phyloP scores from a whole-genome alignment of 1,140 invertebrate species.

The Lepeophtheirus salmonis region DNA sequence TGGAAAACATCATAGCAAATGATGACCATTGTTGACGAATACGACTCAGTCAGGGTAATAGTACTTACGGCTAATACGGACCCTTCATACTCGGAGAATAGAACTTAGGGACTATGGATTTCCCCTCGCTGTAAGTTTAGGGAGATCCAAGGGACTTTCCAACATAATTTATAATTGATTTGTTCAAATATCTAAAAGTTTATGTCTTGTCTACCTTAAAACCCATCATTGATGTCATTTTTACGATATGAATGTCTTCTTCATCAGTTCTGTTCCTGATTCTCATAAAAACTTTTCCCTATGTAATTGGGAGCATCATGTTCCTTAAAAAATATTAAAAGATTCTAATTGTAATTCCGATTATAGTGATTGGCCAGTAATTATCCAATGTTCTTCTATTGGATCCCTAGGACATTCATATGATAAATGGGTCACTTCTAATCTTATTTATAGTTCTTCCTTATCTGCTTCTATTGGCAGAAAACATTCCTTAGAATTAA shows the following conservation, averaged over 20 bases:
- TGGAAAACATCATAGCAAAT: conserved; percentile 65
- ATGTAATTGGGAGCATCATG: conserved; percentile 48
- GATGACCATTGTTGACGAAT: conserved; percentile 62
- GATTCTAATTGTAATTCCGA: conserved; percentile 27
- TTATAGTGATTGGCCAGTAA: conserved; percentile 38
- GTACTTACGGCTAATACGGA: conserved; percentile 84
- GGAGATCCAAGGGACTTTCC: conserved; percentile 52
- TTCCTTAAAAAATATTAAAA: conserved; percentile 41
- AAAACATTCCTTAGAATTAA: conserved; percentile 14
- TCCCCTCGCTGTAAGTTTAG: conserved; percentile 58
- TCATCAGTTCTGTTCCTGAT: conserved; percentile 64
- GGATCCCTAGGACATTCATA: conserved; percentile 31
- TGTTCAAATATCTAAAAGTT: conserved; percentile 53
- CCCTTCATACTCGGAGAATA: conserved; percentile 74
- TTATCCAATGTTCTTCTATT: conserved; percentile 76
- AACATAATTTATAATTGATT: conserved; percentile 63
- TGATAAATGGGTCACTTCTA: background rate
- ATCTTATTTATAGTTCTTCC: background rate
- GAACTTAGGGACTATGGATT: conserved; percentile 53
- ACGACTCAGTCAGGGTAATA: conserved; percentile 58
- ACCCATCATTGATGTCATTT: conserved; percentile 17
- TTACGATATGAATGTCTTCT: conserved; percentile 44
- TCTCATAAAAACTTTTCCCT: conserved; percentile 39
- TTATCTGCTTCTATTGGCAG: background rate
- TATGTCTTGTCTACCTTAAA: conserved; percentile 35